phyloP scores from a whole-genome alignment of 2,888 invertebrate genomes.

The Gymnocheta viridis region DNA sequence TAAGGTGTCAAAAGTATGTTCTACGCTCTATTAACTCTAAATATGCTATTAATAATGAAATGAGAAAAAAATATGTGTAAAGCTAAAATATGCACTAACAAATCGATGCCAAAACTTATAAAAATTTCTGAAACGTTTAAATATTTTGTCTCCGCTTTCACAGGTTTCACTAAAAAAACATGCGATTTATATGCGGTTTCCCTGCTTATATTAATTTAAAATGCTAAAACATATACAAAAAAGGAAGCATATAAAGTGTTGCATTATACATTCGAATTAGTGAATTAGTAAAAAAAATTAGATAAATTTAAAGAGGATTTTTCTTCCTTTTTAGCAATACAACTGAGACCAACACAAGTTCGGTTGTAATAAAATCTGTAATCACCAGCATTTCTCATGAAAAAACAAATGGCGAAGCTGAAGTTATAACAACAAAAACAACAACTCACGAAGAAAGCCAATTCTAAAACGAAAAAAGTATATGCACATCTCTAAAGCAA shows the following conservation, averaged over 20 bases:
- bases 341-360: constrained; percentile 80
- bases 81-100: too few species aligned
- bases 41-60: too few species aligned
- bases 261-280: background rate
- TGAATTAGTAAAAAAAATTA: background rate
- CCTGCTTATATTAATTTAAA: too few species aligned
- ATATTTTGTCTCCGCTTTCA: too few species aligned
- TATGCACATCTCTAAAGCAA: background rate
- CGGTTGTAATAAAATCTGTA: constrained; percentile 82
- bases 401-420: constrained; percentile 80
- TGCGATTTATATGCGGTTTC: too few species aligned
- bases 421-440: constrained; percentile 77
- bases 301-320: background rate
- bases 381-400: constrained; percentile 82
- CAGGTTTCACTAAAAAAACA: too few species aligned
- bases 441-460: constrained; percentile 81
- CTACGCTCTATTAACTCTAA: too few species aligned
- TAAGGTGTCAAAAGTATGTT: too few species aligned
- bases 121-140: too few species aligned
- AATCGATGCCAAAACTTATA: too few species aligned
- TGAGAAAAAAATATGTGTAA: too few species aligned
- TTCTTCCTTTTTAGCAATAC: constrained; percentile 76
- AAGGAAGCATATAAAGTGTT: background rate
- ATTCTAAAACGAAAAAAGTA: constrained; percentile 74
- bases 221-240: too few species aligned